Evolutionary conservation across 2,797 vertebrate species (phyloP).

Genomic region (Sitta carolinensis): DNA sequence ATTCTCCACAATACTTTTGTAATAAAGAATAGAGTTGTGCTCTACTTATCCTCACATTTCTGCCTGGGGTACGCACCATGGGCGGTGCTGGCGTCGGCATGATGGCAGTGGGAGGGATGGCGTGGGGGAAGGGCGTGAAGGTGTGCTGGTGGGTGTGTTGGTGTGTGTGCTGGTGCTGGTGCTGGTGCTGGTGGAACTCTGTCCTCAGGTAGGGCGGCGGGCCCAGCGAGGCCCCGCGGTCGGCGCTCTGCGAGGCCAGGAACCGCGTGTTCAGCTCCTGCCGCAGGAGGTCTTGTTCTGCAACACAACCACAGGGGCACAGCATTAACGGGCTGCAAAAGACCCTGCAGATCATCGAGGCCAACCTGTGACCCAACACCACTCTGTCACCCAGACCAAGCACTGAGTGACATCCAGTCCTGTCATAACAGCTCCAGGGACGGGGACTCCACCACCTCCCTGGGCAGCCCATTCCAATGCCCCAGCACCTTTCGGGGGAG

Average conservation of each 20-base stretch:
- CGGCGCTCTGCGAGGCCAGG: constrained; percentile 93
- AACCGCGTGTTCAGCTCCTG: constrained; percentile 98
- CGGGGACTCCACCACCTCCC: neutral
- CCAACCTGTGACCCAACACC: rapidly evolving
- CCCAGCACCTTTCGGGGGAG: neutral
- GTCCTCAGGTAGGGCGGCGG: constrained; percentile 95
- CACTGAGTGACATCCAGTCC: neutral
- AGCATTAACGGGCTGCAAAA: rapidly evolving
- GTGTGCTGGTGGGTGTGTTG: constrained; percentile 99
- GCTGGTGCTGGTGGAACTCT: constrained; percentile 98
- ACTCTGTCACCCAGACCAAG: neutral
- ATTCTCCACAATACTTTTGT: neutral
- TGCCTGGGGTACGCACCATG: constrained; percentile 98
- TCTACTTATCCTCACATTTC: constrained; percentile 98
- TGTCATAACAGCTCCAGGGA: neutral
- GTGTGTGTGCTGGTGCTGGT: constrained; percentile 97
- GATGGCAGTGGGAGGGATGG: constrained; percentile 88
- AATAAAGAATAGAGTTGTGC: constrained; percentile 74
- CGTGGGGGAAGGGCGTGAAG: constrained; percentile 96
- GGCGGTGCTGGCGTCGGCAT: constrained; percentile 98
- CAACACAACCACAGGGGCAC: constrained; percentile 53
- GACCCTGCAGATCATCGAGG: rapidly evolving
- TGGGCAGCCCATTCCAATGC: neutral
- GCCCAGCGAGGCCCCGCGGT: constrained; percentile 91
- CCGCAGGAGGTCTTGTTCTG: constrained; percentile 97